Percentiles rank a stretch among this genome's conserved stretches.
Evolutionary conservation across 2,797 vertebrate species (phyloP).

Genomic region (Enteromius radiatus): DNA sequence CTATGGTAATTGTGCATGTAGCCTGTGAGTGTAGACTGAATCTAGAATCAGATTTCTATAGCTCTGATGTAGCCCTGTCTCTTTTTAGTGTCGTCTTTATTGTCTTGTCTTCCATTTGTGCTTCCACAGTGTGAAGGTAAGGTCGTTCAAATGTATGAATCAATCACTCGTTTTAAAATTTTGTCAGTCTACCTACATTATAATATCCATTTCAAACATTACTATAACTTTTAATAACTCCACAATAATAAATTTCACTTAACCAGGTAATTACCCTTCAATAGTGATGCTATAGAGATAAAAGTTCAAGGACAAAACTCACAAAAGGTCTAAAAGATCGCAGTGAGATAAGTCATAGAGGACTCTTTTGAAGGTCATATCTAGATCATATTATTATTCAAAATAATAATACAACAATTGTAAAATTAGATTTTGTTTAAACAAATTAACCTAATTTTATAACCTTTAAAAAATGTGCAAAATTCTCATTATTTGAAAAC

Average conservation of each 20-base stretch:
- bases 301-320: neutral
- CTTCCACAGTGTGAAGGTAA: neutral
- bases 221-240: neutral
- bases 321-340: neutral
- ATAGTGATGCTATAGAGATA: neutral
- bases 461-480: neutral
- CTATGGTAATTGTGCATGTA: constrained; percentile 9
- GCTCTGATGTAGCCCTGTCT: neutral
- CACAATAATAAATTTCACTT: neutral
- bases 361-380: neutral
- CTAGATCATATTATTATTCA: neutral
- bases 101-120: neutral
- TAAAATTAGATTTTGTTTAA: neutral
- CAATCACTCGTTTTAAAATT: neutral
- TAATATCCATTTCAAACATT: neutral
- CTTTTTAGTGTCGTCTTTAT: neutral
- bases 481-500: neutral
- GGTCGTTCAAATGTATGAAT: neutral
- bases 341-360: neutral
- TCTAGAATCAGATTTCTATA: neutral
- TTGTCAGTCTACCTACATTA: neutral
- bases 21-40: neutral
- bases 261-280: neutral
- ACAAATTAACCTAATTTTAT: neutral
- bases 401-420: neutral